Base-by-base conservation (phyloP, 2,797 vertebrate species). In the Hydrocynus forskahlii region DNA sequence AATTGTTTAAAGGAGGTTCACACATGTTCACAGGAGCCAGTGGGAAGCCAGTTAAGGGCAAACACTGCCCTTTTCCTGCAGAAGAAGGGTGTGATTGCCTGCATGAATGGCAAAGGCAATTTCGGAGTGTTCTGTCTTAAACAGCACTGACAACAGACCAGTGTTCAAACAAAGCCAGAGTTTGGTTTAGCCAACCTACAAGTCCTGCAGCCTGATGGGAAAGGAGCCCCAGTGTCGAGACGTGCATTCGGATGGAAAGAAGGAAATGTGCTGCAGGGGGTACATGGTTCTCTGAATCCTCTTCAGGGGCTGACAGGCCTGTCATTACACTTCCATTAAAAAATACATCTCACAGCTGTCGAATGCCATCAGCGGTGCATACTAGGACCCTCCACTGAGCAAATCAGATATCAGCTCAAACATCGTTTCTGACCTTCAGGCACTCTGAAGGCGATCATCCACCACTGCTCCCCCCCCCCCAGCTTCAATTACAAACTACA, bases 341-440 rank as follows among this genome's bases (percentile, higher is more conserved):
- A 79, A 66, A 62, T 67, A 29, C 76, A 75, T 80, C 76, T 77
- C 70, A 40, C 80, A 75, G 70, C 75, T 75, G 75, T 85, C 48
- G 68, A 76, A 35, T 25, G 23, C 69, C 70, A 75, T 62, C 48
- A 69, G 63, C 12, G 19, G 1, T 25, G 60, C 57, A 38, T 35
- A 35, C 81, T 54, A 57, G 70, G 48, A 23, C 67, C 48, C 17
- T 87, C 29, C 82, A 45, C 50, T 54, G n/a, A 80, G 78, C 70
- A 74, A 81, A 71, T 48, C 66, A 59, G 25, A 77, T 63, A 59
- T 38, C 68, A 77, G n/a, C 40, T 63, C 10, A 7, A 48, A 59
- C 45, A 5, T 72, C 4, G 35, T 38, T 79, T 85, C 75, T 87
- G 85, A 91, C 82, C 82, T 85, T 86, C 85, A 87, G 66, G 55